phyloP scores from a whole-genome alignment of 2,797 vertebrate species.

The Podarcis siculus region DNA sequence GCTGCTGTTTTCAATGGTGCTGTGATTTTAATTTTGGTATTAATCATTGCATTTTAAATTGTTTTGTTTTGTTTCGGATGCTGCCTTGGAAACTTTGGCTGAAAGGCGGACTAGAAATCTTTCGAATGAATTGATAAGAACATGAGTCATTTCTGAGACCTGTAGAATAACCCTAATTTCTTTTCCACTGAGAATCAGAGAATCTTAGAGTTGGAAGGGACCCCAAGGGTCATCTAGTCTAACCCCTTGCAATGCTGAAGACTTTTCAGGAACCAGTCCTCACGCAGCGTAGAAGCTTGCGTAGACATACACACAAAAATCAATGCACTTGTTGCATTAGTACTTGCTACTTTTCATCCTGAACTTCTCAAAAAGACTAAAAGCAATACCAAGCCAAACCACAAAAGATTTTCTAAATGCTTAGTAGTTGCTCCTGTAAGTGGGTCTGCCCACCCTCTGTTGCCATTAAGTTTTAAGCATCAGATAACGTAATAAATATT shows the following conservation, averaged over 20 bases:
- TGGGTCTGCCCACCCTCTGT: slow-evolving; percentile 51
- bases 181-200: background rate
- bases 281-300: background rate
- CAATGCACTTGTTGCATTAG: background rate
- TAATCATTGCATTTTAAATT: background rate
- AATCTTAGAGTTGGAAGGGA: no score
- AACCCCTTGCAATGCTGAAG: no score
- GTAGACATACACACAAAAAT: background rate
- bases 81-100: background rate
- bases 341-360: background rate
- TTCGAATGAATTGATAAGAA: background rate
- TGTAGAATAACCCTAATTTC: background rate
- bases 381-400: background rate
- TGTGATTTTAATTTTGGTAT: background rate
- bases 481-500: slow-evolving; percentile 60
- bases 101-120: background rate
- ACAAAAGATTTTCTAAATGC: slow-evolving; percentile 50
- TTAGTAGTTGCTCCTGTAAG: slow-evolving; percentile 58
- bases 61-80: background rate
- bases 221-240: no score
- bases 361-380: background rate
- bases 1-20: background rate
- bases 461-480: slow-evolving; percentile 62
- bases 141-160: background rate
- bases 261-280: background rate